Conservation (phyloP, 2,888 invertebrate genomes). For the Aspidapion aeneum region DNA sequence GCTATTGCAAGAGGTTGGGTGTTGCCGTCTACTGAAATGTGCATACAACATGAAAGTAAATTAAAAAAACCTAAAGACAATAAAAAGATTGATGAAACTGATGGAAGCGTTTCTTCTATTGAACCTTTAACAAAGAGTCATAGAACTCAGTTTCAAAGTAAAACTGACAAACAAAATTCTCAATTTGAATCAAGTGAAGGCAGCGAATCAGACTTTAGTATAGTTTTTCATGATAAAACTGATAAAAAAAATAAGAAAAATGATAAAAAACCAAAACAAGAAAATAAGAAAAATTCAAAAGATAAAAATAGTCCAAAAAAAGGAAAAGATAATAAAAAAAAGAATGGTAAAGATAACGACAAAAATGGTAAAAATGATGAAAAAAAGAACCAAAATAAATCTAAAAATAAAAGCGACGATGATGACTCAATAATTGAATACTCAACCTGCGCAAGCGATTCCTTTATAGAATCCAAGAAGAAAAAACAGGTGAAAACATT, state of each 20-base stretch:
- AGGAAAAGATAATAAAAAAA: conserved; percentile 9
- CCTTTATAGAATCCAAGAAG: too few relatives aligned
- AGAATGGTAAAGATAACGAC: conserved; percentile 11
- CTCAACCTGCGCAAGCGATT: too few relatives aligned
- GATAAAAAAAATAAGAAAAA: neutral
- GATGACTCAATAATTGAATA: too few relatives aligned
- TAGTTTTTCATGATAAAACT: neutral
- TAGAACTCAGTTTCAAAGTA: neutral
- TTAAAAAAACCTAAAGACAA: neutral
- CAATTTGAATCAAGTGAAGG: neutral
- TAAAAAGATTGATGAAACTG: neutral
- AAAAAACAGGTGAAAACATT: too few relatives aligned
- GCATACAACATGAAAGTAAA: conserved; percentile 13
- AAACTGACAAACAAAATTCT: neutral
- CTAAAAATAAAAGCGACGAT: too few relatives aligned
- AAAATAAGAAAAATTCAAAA: conserved; percentile 4
- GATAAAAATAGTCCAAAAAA: neutral
- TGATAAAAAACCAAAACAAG: neutral
- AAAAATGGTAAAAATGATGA: conserved; percentile 8
- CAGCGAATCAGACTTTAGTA: neutral
- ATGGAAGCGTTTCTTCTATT: neutral
- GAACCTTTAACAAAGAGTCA: neutral
- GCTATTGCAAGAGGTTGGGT: conserved; percentile 14
- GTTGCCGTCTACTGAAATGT: conserved; percentile 17
- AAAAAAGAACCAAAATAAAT: conserved; percentile 9